Base-by-base conservation (phyloP, 2,113 vertebrate genomes). In the Scalopus aquaticus region DNA sequence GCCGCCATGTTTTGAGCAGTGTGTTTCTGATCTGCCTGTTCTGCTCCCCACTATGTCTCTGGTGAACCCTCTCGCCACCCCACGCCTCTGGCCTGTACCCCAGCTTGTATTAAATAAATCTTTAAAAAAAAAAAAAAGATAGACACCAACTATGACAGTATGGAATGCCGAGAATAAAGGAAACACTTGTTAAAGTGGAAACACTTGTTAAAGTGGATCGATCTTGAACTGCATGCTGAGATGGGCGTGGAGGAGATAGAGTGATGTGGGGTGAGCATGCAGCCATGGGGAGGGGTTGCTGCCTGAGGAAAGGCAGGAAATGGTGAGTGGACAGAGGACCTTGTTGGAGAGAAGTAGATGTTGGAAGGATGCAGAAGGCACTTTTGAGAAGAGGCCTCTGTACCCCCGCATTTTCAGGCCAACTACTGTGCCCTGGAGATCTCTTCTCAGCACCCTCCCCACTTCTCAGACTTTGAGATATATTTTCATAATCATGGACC, bases 341-440 rank as follows among this genome's bases (percentile, higher is more conserved):
- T 37, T 16, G 42, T 62, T 56, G 35, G 32, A 26, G 49, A 56
- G 32, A 44, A 32, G 37, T 22, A 17, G 51, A 6, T 60, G 20
- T 7, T 28, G 64, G n/a, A 32, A 72, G 46, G 26, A 9, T 16
- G 44, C 37, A 39, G 17, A 64, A 35, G n/a, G 5, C 3, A 30
- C 28, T 19, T 8, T 6, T n/a, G 35, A 64, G 35, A 26, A 80
- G 73, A 11, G 20, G 8, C 20, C 32, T 72, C 19, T 5, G 8
- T 44, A 3, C 9, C 17, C 26, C 5, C 15, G 39, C 15, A 37
- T 22, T n/a, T 62, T 51, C 64, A 37, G 12, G 5, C 24, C 64
- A n/a, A 1, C 30, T 16, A 1, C 0, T 10, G 54, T 58, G 3
- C n/a, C 9, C 22, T 49, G 4, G 13, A 35, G 8, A 39, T 37